phyloP scores from a whole-genome alignment of 1,140 invertebrate species.

The Lasaia peninsularis region DNA sequence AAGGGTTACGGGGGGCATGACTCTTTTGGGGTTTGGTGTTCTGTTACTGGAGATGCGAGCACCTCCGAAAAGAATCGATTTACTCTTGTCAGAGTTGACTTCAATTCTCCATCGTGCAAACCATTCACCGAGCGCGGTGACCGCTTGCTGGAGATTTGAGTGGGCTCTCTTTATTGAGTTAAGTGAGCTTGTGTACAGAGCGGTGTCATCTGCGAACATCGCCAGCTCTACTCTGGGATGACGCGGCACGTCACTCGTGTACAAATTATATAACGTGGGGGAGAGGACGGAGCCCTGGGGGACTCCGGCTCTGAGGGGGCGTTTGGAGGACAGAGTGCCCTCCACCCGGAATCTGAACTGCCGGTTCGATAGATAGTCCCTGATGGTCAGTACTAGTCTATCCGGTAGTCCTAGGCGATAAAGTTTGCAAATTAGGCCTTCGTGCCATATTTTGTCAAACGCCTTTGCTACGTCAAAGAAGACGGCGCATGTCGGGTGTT shows the following conservation, averaged over 20 bases:
- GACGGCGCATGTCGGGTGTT: too few relatives aligned
- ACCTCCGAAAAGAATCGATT: not conserved
- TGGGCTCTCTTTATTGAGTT: not conserved
- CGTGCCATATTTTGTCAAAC: slow-evolving; percentile 16
- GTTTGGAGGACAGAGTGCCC: not conserved
- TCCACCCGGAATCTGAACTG: not conserved
- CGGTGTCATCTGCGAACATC: slow-evolving; percentile 6
- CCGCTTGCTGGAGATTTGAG: not conserved
- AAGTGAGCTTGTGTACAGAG: not conserved
- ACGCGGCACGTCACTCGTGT: slow-evolving; percentile 9
- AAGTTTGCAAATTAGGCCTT: slow-evolving; percentile 5
- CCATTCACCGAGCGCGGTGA: not conserved
- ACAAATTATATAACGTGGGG: slow-evolving; percentile 1
- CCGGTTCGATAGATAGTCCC: not conserved
- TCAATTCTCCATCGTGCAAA: not conserved
- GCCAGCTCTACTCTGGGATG: not conserved
- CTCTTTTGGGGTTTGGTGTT: not conserved
- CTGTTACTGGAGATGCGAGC: too few relatives aligned
- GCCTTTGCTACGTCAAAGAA: slow-evolving; percentile 13
- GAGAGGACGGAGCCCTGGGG: slow-evolving; percentile 13
- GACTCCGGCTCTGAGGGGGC: not conserved
- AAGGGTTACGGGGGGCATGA: not conserved
- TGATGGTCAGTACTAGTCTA: not conserved
- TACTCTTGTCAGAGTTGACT: not conserved
- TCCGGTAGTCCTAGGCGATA: not conserved